phyloP scores from a whole-genome alignment of 2,888 invertebrate species.

The Clostera curtula region DNA sequence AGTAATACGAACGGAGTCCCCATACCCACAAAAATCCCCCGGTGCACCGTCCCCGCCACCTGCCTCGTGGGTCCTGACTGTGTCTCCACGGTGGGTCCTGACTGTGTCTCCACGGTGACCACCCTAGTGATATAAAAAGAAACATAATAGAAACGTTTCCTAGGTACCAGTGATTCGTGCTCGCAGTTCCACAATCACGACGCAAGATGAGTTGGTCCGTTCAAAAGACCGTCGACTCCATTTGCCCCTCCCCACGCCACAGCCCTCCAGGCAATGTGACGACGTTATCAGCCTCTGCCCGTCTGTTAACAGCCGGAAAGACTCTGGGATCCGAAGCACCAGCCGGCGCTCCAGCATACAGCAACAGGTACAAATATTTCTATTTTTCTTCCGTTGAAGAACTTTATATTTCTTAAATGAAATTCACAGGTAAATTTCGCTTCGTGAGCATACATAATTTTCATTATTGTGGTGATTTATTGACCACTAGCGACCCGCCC shows the following conservation, averaged over 20 bases:
- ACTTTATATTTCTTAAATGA: too few species aligned
- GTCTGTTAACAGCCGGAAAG: conserved; percentile 88
- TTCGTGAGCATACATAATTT: too few species aligned
- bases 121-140: conserved; percentile 4
- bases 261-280: conserved; percentile 47
- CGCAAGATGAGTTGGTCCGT: conserved; percentile 51
- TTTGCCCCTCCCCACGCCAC: conserved; percentile 56
- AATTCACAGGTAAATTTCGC: too few species aligned
- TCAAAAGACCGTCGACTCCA: conserved; percentile 58
- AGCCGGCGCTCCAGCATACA: conserved; percentile 90
- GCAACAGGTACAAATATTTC: conserved; percentile 78
- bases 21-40: too few species aligned
- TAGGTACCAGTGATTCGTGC: conserved; percentile 65
- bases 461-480: too few species aligned
- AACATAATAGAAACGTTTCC: conserved; percentile 2
- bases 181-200: conserved; percentile 63
- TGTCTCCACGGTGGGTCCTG: too few species aligned
- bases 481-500: too few species aligned
- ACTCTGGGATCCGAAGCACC: conserved; percentile 90
- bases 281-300: conserved; percentile 84
- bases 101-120: not conserved
- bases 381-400: conserved; percentile 16
- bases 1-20: too few species aligned
- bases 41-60: too few species aligned
- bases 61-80: too few species aligned